Conservation (phyloP, 2,888 invertebrate genomes). For the Lasioglossum villosulum region DNA sequence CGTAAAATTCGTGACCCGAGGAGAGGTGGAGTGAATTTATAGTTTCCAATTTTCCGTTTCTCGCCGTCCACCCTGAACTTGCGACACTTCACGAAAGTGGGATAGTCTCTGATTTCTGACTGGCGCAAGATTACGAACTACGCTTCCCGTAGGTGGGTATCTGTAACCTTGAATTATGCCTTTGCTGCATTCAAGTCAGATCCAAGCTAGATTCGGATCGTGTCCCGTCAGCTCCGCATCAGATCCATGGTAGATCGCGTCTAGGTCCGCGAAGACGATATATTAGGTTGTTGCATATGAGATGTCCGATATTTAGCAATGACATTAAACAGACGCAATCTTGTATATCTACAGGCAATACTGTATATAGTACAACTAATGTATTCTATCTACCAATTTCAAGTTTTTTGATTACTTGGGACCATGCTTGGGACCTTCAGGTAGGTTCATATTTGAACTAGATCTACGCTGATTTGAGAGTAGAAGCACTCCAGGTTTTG, state of each 20-base stretch:
- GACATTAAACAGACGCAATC: no score
- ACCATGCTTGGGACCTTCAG: no score
- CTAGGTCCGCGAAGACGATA: no score
- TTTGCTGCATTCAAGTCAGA: background rate
- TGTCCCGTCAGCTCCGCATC: background rate
- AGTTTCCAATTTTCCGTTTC: conserved; percentile 64
- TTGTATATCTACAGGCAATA: no score
- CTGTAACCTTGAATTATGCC: background rate
- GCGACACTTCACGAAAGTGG: conserved; percentile 11
- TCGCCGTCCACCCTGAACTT: conserved; percentile 18
- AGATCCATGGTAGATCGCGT: background rate
- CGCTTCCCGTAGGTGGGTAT: background rate
- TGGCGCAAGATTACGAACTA: background rate
- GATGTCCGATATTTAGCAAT: no score
- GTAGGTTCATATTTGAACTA: no score
- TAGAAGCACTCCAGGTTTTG: no score
- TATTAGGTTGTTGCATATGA: no score
- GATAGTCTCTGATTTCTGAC: conserved; percentile 29
- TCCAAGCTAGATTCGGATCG: background rate
- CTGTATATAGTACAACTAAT: no score
- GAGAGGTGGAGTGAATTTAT: conserved; percentile 53
- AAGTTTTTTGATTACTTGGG: no score
- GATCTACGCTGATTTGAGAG: no score
- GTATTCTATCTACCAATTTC: no score
- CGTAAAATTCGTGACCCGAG: conserved; percentile 9